Percentiles rank a stretch among this genome's conserved stretches.
phyloP scores from a whole-genome alignment of 2,888 invertebrate species.

The Andrena minutula region DNA sequence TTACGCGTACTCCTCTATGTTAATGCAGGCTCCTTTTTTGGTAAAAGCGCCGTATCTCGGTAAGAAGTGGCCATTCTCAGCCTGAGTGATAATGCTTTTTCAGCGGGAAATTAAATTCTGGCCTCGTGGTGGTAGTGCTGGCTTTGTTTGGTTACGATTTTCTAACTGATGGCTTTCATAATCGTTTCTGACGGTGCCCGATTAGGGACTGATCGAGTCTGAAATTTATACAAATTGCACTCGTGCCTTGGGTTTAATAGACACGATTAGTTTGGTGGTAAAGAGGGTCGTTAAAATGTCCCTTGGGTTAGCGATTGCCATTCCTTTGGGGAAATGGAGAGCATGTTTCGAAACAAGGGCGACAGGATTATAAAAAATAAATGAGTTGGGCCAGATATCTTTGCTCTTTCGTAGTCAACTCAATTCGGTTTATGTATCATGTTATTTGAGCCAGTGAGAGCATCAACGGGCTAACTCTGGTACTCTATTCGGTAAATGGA shows the following conservation, averaged over 20 bases:
- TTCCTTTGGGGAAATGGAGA: background rate
- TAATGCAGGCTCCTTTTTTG: slow-evolving; percentile 3
- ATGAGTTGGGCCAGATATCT: background rate
- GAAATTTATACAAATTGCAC: slow-evolving; percentile 14
- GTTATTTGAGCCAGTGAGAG: no score
- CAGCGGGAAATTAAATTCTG: background rate
- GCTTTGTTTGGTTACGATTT: background rate
- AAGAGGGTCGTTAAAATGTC: background rate
- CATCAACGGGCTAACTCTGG: no score
- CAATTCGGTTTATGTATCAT: background rate
- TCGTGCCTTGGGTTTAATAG: slow-evolving; percentile 9
- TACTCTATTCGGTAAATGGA: no score
- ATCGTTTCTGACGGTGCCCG: background rate
- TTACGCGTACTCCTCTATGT: background rate
- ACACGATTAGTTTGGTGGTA: background rate
- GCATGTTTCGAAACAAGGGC: background rate
- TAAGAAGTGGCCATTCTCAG: background rate
- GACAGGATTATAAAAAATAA: slow-evolving; percentile 16
- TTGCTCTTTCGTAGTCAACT: no score
- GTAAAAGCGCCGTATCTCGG: background rate
- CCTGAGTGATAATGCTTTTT: background rate
- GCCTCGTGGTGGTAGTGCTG: background rate
- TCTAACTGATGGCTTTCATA: background rate
- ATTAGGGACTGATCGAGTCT: background rate
- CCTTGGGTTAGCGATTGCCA: background rate